Conservation (phyloP, 2,113 vertebrate genomes). For the Mystacornis crossleyi region DNA sequence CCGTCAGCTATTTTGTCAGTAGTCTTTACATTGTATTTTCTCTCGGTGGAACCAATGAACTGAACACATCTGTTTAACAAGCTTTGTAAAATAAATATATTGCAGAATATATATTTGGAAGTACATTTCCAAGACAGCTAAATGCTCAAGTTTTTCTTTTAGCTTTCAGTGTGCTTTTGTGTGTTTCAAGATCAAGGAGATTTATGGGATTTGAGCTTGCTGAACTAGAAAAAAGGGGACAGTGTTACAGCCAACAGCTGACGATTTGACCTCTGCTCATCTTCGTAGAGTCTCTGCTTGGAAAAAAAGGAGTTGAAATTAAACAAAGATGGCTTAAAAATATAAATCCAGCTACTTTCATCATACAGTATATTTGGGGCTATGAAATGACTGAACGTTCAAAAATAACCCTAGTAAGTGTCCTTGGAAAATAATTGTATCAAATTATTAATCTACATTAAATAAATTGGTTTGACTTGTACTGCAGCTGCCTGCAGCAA, state of each 20-base stretch:
- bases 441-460: slow-evolving; percentile 37
- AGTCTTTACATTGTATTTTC: not conserved
- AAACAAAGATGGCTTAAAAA: slow-evolving; percentile 3
- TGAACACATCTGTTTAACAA: slow-evolving; percentile 16
- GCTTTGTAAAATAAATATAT: slow-evolving; percentile 8
- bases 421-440: slow-evolving; percentile 39
- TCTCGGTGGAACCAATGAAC: not conserved
- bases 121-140: slow-evolving; percentile 6
- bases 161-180: not conserved
- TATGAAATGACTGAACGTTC: not conserved
- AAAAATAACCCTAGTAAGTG: not conserved
- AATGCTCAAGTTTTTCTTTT: slow-evolving; percentile 12
- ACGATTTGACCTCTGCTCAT: slow-evolving; percentile 41
- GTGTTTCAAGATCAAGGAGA: slow-evolving; percentile 37
- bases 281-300: not conserved
- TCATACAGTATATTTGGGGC: not conserved
- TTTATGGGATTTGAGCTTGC: not conserved
- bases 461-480: slow-evolving; percentile 44
- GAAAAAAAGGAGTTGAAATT: slow-evolving; percentile 16
- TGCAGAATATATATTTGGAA: slow-evolving; percentile 15
- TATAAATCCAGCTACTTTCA: not conserved
- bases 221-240: not conserved
- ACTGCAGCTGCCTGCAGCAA: slow-evolving; percentile 14
- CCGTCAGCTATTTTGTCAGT: not conserved
- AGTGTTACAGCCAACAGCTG: slow-evolving; percentile 3